Conservation (phyloP, 2,113 vertebrate genomes). For the Xerus inauris region DNA sequence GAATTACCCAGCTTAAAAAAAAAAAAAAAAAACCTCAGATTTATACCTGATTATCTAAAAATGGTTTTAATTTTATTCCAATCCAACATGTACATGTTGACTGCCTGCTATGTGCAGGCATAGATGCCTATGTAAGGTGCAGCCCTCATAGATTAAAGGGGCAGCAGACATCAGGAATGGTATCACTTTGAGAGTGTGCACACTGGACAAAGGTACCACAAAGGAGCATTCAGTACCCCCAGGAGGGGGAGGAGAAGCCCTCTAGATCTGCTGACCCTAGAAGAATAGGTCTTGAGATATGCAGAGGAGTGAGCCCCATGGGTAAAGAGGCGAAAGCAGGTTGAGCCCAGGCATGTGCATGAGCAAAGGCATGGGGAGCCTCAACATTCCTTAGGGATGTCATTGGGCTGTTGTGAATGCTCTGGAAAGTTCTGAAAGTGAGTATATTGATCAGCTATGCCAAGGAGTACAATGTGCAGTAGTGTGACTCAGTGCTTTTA, state of each 20-base stretch:
- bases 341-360: fast-evolving
- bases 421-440: no score
- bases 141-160: neutral
- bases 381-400: neutral
- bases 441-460: fast-evolving
- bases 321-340: neutral
- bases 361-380: neutral
- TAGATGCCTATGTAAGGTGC: neutral
- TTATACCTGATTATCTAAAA: neutral
- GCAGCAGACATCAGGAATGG: fast-evolving
- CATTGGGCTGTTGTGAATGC: fast-evolving
- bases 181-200: neutral
- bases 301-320: neutral
- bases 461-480: neutral
- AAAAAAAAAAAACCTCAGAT: neutral
- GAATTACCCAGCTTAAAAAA: neutral
- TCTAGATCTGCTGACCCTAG: neutral
- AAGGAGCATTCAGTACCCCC: neutral
- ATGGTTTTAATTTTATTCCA: neutral
- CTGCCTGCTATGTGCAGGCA: neutral
- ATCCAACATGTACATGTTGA: neutral
- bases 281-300: neutral
- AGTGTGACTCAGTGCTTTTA: neutral
- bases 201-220: neutral
- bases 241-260: neutral